Percentiles rank a stretch among this genome's conserved stretches.
These are phyloP conservation scores for Drosophila tanythrix DNA, from an alignment of 2,888 invertebrate species.

Conservation along the genomic window DNA sequence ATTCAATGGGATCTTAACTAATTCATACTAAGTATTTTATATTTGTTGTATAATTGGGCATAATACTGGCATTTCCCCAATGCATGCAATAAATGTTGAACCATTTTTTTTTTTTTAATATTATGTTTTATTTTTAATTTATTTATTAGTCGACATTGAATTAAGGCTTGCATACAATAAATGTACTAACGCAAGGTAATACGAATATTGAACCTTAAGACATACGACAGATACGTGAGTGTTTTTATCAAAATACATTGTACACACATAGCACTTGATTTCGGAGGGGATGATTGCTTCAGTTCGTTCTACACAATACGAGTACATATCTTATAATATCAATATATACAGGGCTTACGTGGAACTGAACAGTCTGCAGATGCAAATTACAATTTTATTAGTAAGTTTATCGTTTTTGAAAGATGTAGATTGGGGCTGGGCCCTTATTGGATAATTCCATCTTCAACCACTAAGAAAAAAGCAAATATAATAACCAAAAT, in stretches of 20 bases:
- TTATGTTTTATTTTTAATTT: neutral
- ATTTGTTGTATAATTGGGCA: too few species aligned
- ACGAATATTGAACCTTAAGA: neutral
- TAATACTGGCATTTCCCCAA: too few species aligned
- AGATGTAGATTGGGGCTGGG: neutral
- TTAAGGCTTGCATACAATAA: neutral
- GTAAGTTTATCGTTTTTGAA: slow-evolving; percentile 36
- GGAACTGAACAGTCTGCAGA: neutral
- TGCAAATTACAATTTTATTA: slow-evolving; percentile 33
- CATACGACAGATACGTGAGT: neutral
- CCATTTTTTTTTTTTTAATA: neutral
- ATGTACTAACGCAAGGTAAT: neutral
- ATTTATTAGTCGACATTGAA: neutral
- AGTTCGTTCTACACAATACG: neutral
- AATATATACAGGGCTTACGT: neutral
- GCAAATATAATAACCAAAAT: neutral
- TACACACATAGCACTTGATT: neutral
- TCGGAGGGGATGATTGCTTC: neutral
- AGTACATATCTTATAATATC: neutral
- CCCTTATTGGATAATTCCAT: slow-evolving; percentile 28
- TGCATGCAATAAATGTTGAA: too few species aligned
- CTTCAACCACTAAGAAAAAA: neutral
- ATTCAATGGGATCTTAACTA: neutral
- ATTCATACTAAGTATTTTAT: too few species aligned
- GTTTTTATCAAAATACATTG: neutral